Evolutionary conservation across 2,888 invertebrate genomes (phyloP).

Genomic region (Leptinotarsa juncta): DNA sequence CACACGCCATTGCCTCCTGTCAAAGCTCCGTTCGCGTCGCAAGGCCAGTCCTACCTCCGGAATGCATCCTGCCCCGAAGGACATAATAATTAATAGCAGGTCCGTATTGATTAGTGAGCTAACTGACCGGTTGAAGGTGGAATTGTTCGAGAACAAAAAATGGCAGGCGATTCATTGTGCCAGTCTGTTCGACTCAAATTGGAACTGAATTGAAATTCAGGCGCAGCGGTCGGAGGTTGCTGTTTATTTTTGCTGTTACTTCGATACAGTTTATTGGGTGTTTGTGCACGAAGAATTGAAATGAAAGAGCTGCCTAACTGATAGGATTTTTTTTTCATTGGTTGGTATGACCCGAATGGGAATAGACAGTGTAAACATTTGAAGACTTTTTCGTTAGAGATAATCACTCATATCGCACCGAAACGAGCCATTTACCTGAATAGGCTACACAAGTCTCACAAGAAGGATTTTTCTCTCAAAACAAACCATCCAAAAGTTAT

Average conservation of each 20-base stretch:
- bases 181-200: slow-evolving; percentile 7
- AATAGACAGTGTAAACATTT: no score
- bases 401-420: no score
- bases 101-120: slow-evolving; percentile 8
- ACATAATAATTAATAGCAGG: slow-evolving; percentile 3
- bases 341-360: no score
- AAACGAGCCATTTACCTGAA: no score
- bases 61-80: not conserved
- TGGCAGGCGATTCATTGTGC: slow-evolving; percentile 1
- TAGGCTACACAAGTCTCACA: no score
- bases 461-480: no score
- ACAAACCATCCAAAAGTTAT: no score
- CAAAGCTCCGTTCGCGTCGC: no score
- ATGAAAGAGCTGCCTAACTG: not conserved
- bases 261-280: not conserved
- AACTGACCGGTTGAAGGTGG: slow-evolving; percentile 15
- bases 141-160: slow-evolving; percentile 18
- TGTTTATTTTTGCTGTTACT: slow-evolving; percentile 3
- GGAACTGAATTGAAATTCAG: slow-evolving; percentile 12
- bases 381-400: no score
- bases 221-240: not conserved
- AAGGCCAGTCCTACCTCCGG: not conserved
- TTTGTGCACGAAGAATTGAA: not conserved
- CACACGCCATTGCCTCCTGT: no score
- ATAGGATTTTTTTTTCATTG: not conserved